Evolutionary conservation across 2,113 vertebrate species (phyloP).

Genomic region (Elephas maximus): DNA sequence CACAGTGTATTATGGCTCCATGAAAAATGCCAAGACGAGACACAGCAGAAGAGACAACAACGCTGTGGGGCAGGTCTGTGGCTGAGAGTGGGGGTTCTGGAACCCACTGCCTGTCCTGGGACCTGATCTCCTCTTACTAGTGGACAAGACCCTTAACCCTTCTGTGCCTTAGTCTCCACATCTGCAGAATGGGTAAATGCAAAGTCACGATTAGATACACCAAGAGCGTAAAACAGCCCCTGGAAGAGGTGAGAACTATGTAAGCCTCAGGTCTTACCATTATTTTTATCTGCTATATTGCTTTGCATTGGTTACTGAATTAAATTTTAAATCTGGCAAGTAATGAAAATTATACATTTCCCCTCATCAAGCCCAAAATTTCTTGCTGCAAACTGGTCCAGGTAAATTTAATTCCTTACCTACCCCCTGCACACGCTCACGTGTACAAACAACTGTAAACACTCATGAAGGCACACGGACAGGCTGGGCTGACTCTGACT

Average conservation of each 20-base stretch:
- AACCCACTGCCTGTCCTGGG: rapidly evolving
- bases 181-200: not conserved
- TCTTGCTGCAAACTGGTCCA: rapidly evolving
- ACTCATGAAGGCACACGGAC: too few species aligned
- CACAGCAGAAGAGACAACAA: not conserved
- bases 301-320: rapidly evolving
- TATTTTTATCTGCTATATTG: rapidly evolving
- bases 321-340: rapidly evolving
- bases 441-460: not conserved
- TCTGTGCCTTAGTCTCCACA: rapidly evolving
- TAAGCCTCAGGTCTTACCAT: rapidly evolving
- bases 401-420: not conserved
- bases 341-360: not conserved
- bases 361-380: not conserved
- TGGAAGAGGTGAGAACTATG: rapidly evolving
- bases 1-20: rapidly evolving
- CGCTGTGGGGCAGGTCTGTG: not conserved
- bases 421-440: rapidly evolving
- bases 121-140: rapidly evolving
- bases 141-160: rapidly evolving
- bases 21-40: rapidly evolving
- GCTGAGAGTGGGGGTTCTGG: rapidly evolving
- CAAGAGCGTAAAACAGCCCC: rapidly evolving
- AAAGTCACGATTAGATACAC: rapidly evolving
- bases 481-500: rapidly evolving